Conservation (phyloP, 2,113 vertebrate genomes). For the Microcebus griseorufus region DNA sequence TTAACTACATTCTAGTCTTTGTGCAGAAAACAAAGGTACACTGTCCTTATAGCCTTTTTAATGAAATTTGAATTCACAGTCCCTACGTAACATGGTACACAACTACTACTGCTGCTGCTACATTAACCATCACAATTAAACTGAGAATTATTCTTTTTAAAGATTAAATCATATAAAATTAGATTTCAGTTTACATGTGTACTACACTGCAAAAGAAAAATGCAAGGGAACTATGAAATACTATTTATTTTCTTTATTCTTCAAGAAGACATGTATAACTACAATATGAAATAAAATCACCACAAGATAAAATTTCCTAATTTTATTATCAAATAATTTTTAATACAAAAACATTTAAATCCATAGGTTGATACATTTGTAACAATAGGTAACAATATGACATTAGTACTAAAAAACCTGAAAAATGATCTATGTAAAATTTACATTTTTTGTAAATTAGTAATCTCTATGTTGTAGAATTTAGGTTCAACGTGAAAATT, state of each 20-base stretch:
- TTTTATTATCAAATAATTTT: constrained; percentile 48
- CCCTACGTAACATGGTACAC: fast-evolving
- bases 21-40: background rate
- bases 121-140: background rate
- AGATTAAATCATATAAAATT: background rate
- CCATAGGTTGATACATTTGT: background rate
- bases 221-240: background rate
- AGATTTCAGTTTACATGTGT: background rate
- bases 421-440: background rate
- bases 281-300: constrained; percentile 28
- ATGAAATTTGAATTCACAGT: background rate
- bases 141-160: background rate
- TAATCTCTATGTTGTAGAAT: background rate
- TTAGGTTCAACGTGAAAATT: background rate
- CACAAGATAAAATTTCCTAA: constrained; percentile 25
- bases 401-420: background rate
- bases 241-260: background rate
- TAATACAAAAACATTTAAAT: constrained; percentile 11
- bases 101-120: background rate
- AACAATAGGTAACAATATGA: background rate
- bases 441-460: background rate
- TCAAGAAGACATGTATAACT: background rate
- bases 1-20: background rate
- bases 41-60: background rate
- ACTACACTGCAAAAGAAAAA: background rate